phyloP scores from a whole-genome alignment of 1,140 invertebrate genomes.

The Vanessa atalanta region DNA sequence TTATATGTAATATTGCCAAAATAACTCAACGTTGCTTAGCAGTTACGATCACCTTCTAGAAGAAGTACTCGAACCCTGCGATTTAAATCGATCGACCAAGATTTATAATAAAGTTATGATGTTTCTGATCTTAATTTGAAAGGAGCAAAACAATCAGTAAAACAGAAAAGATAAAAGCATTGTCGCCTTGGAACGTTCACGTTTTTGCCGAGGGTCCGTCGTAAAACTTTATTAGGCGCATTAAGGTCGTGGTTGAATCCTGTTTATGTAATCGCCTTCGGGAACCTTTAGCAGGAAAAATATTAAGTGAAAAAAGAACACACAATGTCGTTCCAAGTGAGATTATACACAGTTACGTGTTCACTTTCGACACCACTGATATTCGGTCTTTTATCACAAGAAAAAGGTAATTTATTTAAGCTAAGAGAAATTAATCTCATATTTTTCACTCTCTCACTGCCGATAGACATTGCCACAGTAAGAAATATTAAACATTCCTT shows the following conservation, averaged over 20 bases:
- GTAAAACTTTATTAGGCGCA: slow-evolving; percentile 80
- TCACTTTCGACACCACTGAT: slow-evolving; percentile 18
- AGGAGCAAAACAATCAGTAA: slow-evolving; percentile 76
- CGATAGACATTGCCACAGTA: too few species aligned
- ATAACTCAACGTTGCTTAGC: too few species aligned
- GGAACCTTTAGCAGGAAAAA: slow-evolving; percentile 76
- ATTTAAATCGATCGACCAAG: neutral
- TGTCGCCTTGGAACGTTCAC: slow-evolving; percentile 76
- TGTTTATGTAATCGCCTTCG: slow-evolving; percentile 79
- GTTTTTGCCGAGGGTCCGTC: slow-evolving; percentile 76
- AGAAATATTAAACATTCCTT: too few species aligned
- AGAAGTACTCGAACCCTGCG: neutral
- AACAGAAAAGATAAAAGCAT: slow-evolving; percentile 79
- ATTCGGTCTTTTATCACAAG: neutral
- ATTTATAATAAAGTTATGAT: slow-evolving; percentile 43
- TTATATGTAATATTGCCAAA: too few species aligned
- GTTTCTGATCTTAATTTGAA: slow-evolving; percentile 58
- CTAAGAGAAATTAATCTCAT: neutral
- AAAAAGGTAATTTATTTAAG: neutral
- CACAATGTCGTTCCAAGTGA: slow-evolving; percentile 29
- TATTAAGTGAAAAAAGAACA: slow-evolving; percentile 69
- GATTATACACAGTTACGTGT: slow-evolving; percentile 21
- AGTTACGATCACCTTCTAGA: too few species aligned
- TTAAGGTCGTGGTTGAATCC: slow-evolving; percentile 80
- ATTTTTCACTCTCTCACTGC: too few species aligned